These are phyloP conservation scores for Cryptocheilus praepositus DNA, from an alignment of 2,888 invertebrate species.

Conservation along the genomic window DNA sequence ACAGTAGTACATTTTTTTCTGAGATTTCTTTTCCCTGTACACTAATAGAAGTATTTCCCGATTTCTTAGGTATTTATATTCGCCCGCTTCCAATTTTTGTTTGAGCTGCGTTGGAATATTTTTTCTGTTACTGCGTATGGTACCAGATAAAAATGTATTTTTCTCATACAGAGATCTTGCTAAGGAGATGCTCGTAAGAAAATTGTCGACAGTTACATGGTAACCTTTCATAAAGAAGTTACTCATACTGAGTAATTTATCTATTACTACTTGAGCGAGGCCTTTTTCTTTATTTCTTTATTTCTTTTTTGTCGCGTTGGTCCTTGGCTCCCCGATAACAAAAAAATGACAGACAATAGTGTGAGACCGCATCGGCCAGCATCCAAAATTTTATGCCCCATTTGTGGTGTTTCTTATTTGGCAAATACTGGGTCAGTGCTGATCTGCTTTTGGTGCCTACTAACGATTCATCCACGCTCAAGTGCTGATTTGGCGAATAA, in stretches of 20 bases:
- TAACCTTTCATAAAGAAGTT: slow-evolving; percentile 33
- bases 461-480: slow-evolving; percentile 54
- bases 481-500: slow-evolving; percentile 47
- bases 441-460: slow-evolving; percentile 52
- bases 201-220: slow-evolving; percentile 27
- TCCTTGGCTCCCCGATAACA: slow-evolving; percentile 47
- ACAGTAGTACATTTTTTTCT: slow-evolving; percentile 45
- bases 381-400: slow-evolving; percentile 52
- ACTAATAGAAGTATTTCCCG: slow-evolving; percentile 45
- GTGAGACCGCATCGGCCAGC: slow-evolving; percentile 49
- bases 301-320: slow-evolving; percentile 37
- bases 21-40: slow-evolving; percentile 48
- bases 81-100: slow-evolving; percentile 32
- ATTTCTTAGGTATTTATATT: slow-evolving; percentile 46
- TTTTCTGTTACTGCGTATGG: slow-evolving; percentile 34
- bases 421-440: slow-evolving; percentile 49
- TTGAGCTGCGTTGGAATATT: slow-evolving; percentile 29
- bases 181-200: slow-evolving; percentile 28
- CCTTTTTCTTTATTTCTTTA: slow-evolving; percentile 42
- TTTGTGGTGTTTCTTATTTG: slow-evolving; percentile 56
- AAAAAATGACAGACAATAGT: slow-evolving; percentile 55
- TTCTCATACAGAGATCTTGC: slow-evolving; percentile 23
- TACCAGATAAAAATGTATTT: slow-evolving; percentile 26
- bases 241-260: slow-evolving; percentile 27
- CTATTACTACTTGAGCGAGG: slow-evolving; percentile 24